Percentiles rank a stretch among this genome's conserved stretches.
Evolutionary conservation across 2,888 invertebrate species (phyloP).

Genomic region (Tachina grossa): DNA sequence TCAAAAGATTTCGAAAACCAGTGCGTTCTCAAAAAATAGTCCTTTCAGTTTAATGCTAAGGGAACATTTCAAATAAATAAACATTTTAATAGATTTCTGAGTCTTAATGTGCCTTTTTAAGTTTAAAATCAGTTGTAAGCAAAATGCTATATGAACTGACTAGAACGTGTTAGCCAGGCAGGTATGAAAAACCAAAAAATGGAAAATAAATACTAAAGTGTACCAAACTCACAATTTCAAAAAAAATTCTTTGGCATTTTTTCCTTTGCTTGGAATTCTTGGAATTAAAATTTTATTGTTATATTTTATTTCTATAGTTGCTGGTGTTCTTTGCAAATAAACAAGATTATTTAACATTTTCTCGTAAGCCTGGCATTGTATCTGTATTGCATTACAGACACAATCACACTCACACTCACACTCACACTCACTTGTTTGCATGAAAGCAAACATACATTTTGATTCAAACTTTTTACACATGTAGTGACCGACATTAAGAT

Average conservation of each 20-base stretch:
- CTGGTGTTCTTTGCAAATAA: constrained; percentile 44
- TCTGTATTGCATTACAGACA: neutral
- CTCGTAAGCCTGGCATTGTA: constrained; percentile 16
- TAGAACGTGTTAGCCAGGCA: too few relatives aligned
- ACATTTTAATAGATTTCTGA: too few relatives aligned
- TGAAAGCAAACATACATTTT: constrained; percentile 12
- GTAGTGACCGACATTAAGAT: constrained; percentile 59
- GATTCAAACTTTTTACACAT: constrained; percentile 47
- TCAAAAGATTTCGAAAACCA: too few relatives aligned
- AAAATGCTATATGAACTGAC: too few relatives aligned
- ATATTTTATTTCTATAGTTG: constrained; percentile 26
- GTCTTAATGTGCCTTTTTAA: too few relatives aligned
- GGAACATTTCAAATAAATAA: too few relatives aligned
- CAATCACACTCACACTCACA: neutral
- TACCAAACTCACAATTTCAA: neutral
- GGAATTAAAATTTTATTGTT: constrained; percentile 27
- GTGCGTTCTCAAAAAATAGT: too few relatives aligned
- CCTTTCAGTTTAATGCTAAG: too few relatives aligned
- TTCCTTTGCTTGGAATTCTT: neutral
- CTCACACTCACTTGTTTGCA: neutral
- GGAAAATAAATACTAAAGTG: too few relatives aligned
- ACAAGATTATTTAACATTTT: constrained; percentile 62
- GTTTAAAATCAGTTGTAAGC: too few relatives aligned
- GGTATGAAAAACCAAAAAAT: too few relatives aligned
- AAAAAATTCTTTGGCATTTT: too few relatives aligned